Conservation (phyloP, 1,140 invertebrate species). For the Ostrea denselamellosa region DNA sequence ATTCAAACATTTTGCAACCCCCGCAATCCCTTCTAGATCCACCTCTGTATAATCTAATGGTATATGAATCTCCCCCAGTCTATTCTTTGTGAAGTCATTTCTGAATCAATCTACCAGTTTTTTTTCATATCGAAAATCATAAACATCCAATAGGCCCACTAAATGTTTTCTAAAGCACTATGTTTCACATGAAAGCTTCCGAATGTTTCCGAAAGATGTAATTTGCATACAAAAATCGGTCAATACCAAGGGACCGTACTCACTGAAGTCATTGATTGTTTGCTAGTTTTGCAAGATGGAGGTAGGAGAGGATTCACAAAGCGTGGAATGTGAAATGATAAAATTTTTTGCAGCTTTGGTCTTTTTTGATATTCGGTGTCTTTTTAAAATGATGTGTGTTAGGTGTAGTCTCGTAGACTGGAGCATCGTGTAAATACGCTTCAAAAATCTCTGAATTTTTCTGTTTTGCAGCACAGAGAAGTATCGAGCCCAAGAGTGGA, state of each 20-base stretch:
- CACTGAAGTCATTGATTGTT: background rate
- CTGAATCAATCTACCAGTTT: too few species aligned
- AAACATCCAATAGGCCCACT: too few species aligned
- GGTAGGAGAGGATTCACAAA: background rate
- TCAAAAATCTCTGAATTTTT: slow-evolving; percentile 38
- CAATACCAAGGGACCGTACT: slow-evolving; percentile 10
- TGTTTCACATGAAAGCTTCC: background rate
- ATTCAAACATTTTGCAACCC: too few species aligned
- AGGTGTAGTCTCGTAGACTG: background rate
- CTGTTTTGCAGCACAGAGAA: slow-evolving; percentile 70
- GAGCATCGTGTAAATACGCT: background rate
- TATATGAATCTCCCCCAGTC: too few species aligned
- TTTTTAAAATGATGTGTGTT: background rate
- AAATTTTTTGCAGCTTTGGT: too few species aligned
- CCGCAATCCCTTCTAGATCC: too few species aligned
- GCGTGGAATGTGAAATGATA: background rate
- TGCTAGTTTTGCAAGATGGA: slow-evolving; percentile 25
- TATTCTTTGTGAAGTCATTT: too few species aligned
- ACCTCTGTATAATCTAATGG: too few species aligned
- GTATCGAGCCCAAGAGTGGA: slow-evolving; percentile 72
- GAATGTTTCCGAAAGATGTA: background rate
- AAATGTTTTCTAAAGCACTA: too few species aligned
- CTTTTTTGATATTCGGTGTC: too few species aligned
- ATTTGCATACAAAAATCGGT: slow-evolving; percentile 34
- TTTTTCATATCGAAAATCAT: too few species aligned